Conservation (phyloP, 2,113 vertebrate genomes). For the Gymnobelideus leadbeateri region DNA sequence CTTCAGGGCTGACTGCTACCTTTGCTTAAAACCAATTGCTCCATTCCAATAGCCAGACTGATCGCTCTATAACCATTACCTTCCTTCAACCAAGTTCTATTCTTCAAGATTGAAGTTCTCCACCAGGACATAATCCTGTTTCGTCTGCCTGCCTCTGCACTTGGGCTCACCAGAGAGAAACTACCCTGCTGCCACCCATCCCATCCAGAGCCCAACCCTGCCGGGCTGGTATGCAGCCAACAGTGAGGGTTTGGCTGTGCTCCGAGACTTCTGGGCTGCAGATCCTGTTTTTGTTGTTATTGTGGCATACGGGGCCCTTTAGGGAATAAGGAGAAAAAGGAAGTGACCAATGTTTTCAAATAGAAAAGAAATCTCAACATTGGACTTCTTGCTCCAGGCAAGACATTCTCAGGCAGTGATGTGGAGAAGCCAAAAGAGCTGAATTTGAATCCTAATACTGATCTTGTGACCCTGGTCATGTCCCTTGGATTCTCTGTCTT, state of each 20-base stretch:
- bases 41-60: neutral
- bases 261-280: slow-evolving; percentile 64
- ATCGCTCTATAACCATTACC: neutral
- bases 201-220: slow-evolving; percentile 33
- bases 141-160: neutral
- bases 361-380: neutral
- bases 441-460: neutral
- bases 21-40: neutral
- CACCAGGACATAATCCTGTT: slow-evolving; percentile 4
- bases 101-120: neutral
- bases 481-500: neutral
- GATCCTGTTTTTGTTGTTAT: slow-evolving; percentile 39
- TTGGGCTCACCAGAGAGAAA: neutral
- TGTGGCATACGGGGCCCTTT: neutral
- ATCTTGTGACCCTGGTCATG: neutral
- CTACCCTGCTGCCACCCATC: slow-evolving; percentile 42
- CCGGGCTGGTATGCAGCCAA: slow-evolving; percentile 20
- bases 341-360: neutral
- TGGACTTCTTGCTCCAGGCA: neutral
- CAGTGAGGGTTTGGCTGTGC: slow-evolving; percentile 53
- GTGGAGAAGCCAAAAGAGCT: neutral
- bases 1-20: neutral
- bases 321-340: neutral
- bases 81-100: neutral
- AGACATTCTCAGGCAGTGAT: neutral